These are phyloP conservation scores for Lindbergichthys nudifrons DNA, from an alignment of 2,797 vertebrate genomes.

Conservation along the genomic window DNA sequence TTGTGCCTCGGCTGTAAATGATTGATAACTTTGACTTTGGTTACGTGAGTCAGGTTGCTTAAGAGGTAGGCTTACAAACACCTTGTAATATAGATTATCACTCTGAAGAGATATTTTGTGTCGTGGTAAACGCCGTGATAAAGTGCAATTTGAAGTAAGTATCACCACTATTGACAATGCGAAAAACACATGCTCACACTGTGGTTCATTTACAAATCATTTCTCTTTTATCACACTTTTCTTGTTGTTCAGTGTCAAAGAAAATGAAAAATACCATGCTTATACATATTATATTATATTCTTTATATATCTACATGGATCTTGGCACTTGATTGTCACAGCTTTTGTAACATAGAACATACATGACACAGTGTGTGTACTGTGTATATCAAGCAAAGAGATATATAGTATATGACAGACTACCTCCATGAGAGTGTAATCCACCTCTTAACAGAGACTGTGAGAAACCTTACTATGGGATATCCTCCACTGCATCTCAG, in stretches of 20 bases:
- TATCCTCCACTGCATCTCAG: background rate
- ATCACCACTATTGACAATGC: constrained; percentile 24
- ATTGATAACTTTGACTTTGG: constrained; percentile 19
- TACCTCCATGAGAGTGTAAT: constrained; percentile 46
- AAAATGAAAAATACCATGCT: background rate
- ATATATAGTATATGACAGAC: constrained; percentile 17
- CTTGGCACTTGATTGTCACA: constrained; percentile 4
- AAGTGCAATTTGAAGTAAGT: constrained; percentile 54
- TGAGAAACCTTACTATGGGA: background rate
- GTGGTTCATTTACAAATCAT: background rate
- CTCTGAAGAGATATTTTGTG: constrained; percentile 20
- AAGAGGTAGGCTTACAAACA: constrained; percentile 48
- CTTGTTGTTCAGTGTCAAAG: background rate
- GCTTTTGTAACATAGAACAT: background rate
- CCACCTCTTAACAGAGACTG: background rate
- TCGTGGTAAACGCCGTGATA: constrained; percentile 8
- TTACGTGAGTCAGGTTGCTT: constrained; percentile 12
- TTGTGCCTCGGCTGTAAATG: constrained; percentile 20
- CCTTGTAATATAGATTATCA: constrained; percentile 22
- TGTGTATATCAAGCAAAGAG: background rate
- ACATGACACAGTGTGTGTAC: constrained; percentile 12
- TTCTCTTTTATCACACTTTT: background rate
- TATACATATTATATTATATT: background rate
- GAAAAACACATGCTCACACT: constrained; percentile 19
- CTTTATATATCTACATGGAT: background rate